phyloP scores from a whole-genome alignment of 1,140 invertebrate species.

The Chironomus tepperi region DNA sequence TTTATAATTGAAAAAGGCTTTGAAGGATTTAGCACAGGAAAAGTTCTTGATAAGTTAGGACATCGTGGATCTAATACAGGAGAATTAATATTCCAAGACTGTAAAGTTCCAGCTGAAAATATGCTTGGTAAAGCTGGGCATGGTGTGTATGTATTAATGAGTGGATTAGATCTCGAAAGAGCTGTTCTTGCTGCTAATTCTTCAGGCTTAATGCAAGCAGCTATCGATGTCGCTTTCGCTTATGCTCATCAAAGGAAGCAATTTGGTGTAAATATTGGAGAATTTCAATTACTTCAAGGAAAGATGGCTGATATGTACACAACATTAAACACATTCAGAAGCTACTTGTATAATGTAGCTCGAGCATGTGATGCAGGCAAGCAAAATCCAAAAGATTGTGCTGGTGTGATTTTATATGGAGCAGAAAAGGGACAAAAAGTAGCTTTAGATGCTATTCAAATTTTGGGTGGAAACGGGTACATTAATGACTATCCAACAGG shows the following conservation, averaged over 20 bases:
- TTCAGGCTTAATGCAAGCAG: slow-evolving; percentile 90
- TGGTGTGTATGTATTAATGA: slow-evolving; percentile 96
- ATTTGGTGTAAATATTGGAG: slow-evolving; percentile 81
- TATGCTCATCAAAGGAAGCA: slow-evolving; percentile 93
- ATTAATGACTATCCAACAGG: slow-evolving; percentile 98
- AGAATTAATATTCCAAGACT: slow-evolving; percentile 95
- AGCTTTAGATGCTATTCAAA: slow-evolving; percentile 92
- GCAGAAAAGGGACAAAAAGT: slow-evolving; percentile 86
- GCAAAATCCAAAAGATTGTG: slow-evolving; percentile 83
- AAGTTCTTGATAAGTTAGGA: slow-evolving; percentile 95
- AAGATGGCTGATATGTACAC: slow-evolving; percentile 99
- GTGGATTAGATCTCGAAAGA: slow-evolving; percentile 90
- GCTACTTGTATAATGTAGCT: slow-evolving; percentile 89
- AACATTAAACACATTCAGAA: slow-evolving; percentile 68
- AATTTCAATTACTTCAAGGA: slow-evolving; percentile 90
- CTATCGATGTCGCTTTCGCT: slow-evolving; percentile 87
- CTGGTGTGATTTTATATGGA: slow-evolving; percentile 83
- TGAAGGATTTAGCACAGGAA: slow-evolving; percentile 77
- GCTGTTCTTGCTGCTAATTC: slow-evolving; percentile 85
- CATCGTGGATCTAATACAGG: slow-evolving; percentile 95
- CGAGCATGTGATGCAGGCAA: slow-evolving; percentile 71
- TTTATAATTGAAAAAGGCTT: slow-evolving; percentile 89
- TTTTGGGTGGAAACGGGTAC: slow-evolving; percentile 98
- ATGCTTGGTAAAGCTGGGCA: slow-evolving; percentile 78
- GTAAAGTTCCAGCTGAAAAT: slow-evolving; percentile 74